Base-by-base conservation (phyloP, 2,888 invertebrate genomes). In the Hermaeophaga mercurialis region DNA sequence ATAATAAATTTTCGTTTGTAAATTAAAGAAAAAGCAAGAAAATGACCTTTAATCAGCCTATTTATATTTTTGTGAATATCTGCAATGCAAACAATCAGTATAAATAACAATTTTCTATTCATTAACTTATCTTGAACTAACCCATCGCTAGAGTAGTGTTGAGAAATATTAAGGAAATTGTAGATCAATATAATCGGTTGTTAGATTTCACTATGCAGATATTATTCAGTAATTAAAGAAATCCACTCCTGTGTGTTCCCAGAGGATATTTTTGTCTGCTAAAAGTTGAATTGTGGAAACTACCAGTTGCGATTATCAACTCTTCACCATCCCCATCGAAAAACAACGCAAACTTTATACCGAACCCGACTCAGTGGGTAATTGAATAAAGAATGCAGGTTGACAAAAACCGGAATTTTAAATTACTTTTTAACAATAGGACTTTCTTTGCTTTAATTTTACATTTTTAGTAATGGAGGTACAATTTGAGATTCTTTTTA, bases 251-350 rank as follows among this genome's bases (percentile, higher is more conserved):
- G 31, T 5, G 3, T 3, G 36, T 36, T 36, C 28, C 17, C 15
- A 9, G 17, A 15, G 36, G 36, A 6, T 17, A 15, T 36, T 36
- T 36, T 39, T 24, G 54, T 47, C 47, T 18, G 39, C 22, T 39
- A 47, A 39, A 41, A 47, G 47, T 54, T 54, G 33, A 54, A 54
- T 54, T 41, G 47, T 41, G 39, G 47, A 54, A 54, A 47, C 54
- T 54, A 54, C 54, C 54, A 54, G 54, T 54, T 54, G 47, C 54
- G 47, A 54, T 31, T 47, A 47, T 47, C 41, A 47, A 39, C 54
- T 19, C 26, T 15, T 12, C 14, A 11, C 36, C 22, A 24, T 38
- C 38, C 34, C 31, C 31, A 31, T 11, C 31, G 31, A 31, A 31
- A 31, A 31, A 11, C 31, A 39, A 19, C 39, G 39, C 39, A 18